Conservation (phyloP, 2,888 invertebrate species). For the Melieria omissa region DNA sequence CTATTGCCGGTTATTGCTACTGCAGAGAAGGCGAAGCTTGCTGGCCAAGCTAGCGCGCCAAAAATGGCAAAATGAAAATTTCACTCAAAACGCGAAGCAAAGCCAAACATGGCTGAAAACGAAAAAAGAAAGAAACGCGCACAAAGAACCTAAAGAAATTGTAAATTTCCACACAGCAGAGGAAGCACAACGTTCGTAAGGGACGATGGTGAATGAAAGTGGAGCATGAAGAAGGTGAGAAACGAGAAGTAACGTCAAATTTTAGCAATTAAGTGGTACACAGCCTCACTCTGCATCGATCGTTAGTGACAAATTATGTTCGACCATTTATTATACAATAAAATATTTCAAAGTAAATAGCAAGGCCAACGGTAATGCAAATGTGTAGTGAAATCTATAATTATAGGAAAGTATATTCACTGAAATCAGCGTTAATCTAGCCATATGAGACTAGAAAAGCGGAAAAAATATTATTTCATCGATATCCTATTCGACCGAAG, state of each 20-base stretch:
- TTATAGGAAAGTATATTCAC: no score
- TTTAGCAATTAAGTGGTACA: not conserved
- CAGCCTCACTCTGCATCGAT: no score
- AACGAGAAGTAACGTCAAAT: not conserved
- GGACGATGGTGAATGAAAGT: not conserved
- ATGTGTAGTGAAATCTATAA: no score
- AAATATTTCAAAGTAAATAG: not conserved
- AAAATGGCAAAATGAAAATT: no score
- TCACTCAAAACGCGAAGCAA: no score
- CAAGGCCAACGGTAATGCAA: not conserved
- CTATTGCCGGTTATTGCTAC: not conserved
- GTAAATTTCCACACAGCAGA: not conserved
- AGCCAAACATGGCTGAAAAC: not conserved
- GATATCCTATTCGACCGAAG: no score
- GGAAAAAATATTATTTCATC: no score
- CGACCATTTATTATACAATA: not conserved
- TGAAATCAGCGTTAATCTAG: no score
- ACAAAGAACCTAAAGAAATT: slow-evolving; percentile 9
- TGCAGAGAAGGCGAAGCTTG: not conserved
- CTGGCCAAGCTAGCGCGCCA: no score
- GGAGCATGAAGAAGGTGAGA: not conserved
- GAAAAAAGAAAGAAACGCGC: slow-evolving; percentile 3
- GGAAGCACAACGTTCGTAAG: no score
- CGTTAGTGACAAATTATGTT: no score
- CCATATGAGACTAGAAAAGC: no score